Base-by-base conservation (phyloP, 2,888 invertebrate genomes). In the Lasioglossum vierecki region DNA sequence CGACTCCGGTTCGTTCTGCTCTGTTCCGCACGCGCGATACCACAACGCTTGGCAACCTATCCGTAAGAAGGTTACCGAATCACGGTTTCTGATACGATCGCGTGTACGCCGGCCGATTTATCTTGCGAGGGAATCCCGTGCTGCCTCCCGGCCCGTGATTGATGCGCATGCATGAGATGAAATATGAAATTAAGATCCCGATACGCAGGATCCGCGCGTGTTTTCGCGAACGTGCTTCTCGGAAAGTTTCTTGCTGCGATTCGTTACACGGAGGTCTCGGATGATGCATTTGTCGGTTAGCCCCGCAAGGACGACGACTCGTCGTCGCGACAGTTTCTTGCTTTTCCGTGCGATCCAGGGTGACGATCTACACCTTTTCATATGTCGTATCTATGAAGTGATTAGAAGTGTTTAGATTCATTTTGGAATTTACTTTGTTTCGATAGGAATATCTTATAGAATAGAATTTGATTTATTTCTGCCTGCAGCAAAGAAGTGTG, bases 111-210 rank as follows among this genome's bases (percentile, higher is more conserved):
- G 70, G 75, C 74, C 78, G 83, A 78, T 74, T 78, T 68, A 75
- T 72, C 74, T 60, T 53, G 63, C 78, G 49, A 39, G 4, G 78
- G 35, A 63, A 49, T 60, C 74, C 41, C 44, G 6, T 8, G 15
- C 4, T 22, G 44, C n/a, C 26, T 53, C 39, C 76, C 26, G 75
- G 57, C 70, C 22, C 75, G 83, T 75, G 78, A 83, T 77, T 57
- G 68, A 82, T 82, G 82, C 57, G 83, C 76, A 76, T 74, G 70
- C 82, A 75, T 15, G 76, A 70, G 72, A 53, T 76, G 53, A 82
- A 82, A 76, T 76, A 72, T 83, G 72, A 83, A 83, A 83, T 83
- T 83, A 83, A 76, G 83, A 83, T 84, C 72, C 9, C 18, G 2
- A 22, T 68, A 39, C 35, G 22, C 8, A 39, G 30, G 6, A 18